phyloP scores from a whole-genome alignment of 2,888 invertebrate species.

The Drosophila meridiana region DNA sequence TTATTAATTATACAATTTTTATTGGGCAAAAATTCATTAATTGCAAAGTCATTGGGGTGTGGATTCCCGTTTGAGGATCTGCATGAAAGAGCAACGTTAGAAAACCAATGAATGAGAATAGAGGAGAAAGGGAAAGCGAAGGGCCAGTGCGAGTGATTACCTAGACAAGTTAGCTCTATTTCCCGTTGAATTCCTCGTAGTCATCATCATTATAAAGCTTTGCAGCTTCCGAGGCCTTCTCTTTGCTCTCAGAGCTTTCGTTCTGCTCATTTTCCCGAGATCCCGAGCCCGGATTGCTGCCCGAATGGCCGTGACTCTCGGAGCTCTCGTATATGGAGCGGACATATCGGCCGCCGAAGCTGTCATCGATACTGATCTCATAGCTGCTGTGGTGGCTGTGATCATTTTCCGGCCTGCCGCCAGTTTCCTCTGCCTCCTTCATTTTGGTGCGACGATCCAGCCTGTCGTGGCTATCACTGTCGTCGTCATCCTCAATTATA shows the following conservation, averaged over 20 bases:
- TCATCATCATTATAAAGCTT: conserved; percentile 25
- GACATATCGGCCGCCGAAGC: conserved; percentile 68
- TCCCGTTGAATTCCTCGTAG: conserved; percentile 54
- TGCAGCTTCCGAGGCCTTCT: background rate
- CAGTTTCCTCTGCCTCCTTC: background rate
- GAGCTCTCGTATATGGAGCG: conserved; percentile 74
- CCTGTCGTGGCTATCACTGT: conserved; percentile 52
- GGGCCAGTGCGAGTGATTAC: background rate
- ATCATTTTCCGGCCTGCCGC: background rate
- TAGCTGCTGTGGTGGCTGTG: conserved; percentile 74
- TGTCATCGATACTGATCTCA: conserved; percentile 74
- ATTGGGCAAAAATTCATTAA: conserved; percentile 19
- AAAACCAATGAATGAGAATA: background rate
- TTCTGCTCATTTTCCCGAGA: background rate
- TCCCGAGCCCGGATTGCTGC: conserved; percentile 43
- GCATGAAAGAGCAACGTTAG: background rate
- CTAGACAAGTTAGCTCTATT: conserved; percentile 13
- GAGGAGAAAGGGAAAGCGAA: background rate
- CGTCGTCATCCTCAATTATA: conserved; percentile 29
- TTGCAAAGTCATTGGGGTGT: conserved; percentile 4
- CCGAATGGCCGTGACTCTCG: conserved; percentile 62
- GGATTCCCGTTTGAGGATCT: background rate
- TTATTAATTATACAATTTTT: conserved; percentile 23
- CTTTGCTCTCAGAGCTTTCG: background rate
- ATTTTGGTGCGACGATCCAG: background rate